These are phyloP conservation scores for Hirtodrosophila duncani DNA, from an alignment of 2,888 invertebrate genomes.

Conservation along the genomic window DNA sequence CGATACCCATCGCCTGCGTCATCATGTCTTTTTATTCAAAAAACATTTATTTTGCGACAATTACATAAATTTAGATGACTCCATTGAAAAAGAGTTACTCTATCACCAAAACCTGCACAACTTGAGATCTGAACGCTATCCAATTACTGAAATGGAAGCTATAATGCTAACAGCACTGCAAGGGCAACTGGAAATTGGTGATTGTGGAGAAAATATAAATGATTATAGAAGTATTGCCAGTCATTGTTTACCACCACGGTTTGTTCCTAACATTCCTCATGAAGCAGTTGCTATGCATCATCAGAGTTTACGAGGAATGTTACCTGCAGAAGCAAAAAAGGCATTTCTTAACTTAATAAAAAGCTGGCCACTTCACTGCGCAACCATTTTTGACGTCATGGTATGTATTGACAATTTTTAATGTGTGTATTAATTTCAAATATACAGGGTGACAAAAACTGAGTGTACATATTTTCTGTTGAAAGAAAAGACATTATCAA, in stretches of 20 bases:
- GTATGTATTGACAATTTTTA: conserved; percentile 79
- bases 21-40: conserved; percentile 87
- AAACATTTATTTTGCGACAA: conserved; percentile 90
- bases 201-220: conserved; percentile 84
- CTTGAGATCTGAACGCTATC: conserved; percentile 92
- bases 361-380: conserved; percentile 94
- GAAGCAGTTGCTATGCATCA: conserved; percentile 94
- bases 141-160: conserved; percentile 95
- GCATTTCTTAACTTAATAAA: conserved; percentile 94
- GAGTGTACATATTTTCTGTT: too few species aligned
- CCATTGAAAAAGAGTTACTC: conserved; percentile 94
- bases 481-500: too few species aligned
- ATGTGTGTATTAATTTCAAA: too few species aligned
- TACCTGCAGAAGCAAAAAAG: conserved; percentile 91
- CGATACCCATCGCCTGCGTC: conserved; percentile 74
- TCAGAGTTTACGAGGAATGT: conserved; percentile 92
- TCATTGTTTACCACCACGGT: conserved; percentile 89
- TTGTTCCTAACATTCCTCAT: conserved; percentile 87
- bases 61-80: conserved; percentile 87
- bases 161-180: conserved; percentile 96
- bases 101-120: conserved; percentile 96
- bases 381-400: conserved; percentile 96
- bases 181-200: conserved; percentile 94
- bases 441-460: too few species aligned
- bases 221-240: conserved; percentile 86